Percentiles rank a stretch among this genome's conserved stretches.
phyloP scores from a whole-genome alignment of 2,113 vertebrate species.

The Malaclemys terrapin region DNA sequence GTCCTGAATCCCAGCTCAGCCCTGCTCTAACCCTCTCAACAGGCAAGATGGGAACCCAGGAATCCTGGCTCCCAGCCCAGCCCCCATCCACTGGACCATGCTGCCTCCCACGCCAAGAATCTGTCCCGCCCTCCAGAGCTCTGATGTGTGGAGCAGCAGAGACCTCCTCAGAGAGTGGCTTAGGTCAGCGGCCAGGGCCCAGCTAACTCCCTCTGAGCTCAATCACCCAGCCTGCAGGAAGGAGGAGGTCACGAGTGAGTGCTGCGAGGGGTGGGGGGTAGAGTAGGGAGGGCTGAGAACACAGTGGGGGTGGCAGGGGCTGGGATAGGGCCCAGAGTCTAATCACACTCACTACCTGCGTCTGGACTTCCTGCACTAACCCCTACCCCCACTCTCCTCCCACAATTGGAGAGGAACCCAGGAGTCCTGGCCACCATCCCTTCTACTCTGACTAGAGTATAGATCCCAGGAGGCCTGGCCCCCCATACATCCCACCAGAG shows the following conservation, averaged over 20 bases:
- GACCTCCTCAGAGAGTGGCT: not conserved
- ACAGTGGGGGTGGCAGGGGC: not conserved
- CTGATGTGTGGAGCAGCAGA: not conserved
- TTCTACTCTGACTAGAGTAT: not conserved
- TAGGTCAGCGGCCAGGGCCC: not conserved
- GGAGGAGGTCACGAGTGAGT: not conserved
- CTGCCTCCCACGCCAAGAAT: not conserved
- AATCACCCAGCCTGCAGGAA: not conserved
- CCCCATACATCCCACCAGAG: not conserved
- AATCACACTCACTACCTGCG: not conserved
- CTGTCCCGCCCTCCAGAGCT: not conserved
- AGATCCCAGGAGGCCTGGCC: too few species aligned
- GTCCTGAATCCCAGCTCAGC: not conserved
- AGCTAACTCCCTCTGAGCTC: not conserved
- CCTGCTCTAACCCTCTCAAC: not conserved
- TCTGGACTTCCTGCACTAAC: not conserved
- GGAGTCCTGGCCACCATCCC: not conserved
- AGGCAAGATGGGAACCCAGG: not conserved
- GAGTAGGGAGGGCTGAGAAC: not conserved
- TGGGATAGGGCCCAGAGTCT: not conserved
- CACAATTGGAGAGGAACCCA: not conserved
- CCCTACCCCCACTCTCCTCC: not conserved
- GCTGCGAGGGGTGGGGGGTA: not conserved
- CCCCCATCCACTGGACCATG: not conserved
- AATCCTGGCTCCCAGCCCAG: not conserved